Base-by-base conservation (phyloP, 2,888 invertebrate species). In the Euphydryas editha region DNA sequence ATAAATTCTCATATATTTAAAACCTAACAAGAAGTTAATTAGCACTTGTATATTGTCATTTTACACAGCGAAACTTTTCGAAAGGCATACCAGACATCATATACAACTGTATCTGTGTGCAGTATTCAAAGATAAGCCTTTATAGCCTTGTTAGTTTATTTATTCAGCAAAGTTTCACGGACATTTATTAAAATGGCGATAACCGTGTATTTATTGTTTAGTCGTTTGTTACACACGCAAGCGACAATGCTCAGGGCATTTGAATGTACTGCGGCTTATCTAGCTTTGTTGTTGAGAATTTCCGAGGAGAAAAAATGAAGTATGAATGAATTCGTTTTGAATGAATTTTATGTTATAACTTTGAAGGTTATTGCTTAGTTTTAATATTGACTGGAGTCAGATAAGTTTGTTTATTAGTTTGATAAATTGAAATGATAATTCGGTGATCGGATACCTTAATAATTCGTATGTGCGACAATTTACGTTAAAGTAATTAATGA, bases 121-220 rank as follows among this genome's bases (percentile, higher is more conserved):
- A 59, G 61, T 57, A 54, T 65, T 67, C 65, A 65, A 62, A 66
- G 70, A 70, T 68, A 68, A 70, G 70, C 82, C 79, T 85, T 87
- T 85, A 86, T 88, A 85, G 79, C 85, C 79, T 74, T 75, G 72
- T 77, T 75, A 73, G 81, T 81, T 86, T 88, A 84, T 88, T 87
- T 88, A 87, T 86, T 85, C 84, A 78, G 80, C 80, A 77, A 83
- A 86, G 84, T 86, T 85, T 84, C 83, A 78, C 77, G 83, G 81
- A 85, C 87, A 88, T 91, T 89, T 90, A 90, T 90, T 90, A 90
- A 88, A 90, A 90, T 87, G 82, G 90, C 84, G 90, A 91, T 91
- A 90, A 89, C 87, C 83, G 81, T 74, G 84, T 89, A 90, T 91
- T 91, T 91, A 91, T 91, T 87, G 88, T 90, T 84, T 83, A 78